A percentile compares a stretch with the other conserved stretches of the same genome.
phyloP scores from a whole-genome alignment of 2,113 vertebrate genomes.

The Herpetotheres cachinnans region DNA sequence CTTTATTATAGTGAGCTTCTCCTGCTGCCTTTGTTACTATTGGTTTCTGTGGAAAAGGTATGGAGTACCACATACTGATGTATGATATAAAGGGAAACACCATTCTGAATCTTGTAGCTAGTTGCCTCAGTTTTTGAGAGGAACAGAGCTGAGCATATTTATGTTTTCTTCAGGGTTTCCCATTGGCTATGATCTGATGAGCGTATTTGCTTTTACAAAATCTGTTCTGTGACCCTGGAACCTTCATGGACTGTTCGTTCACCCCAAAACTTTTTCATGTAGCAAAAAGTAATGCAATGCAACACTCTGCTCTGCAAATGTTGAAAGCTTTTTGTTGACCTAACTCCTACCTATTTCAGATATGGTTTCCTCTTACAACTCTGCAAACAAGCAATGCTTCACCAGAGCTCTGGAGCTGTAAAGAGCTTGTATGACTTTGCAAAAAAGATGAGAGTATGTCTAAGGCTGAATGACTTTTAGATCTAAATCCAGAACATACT shows the following conservation, averaged over 20 bases:
- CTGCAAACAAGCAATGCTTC: background rate
- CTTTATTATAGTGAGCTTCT: background rate
- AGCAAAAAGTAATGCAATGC: background rate
- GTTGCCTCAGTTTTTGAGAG: background rate
- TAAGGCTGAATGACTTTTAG: background rate
- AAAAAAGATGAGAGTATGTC: background rate
- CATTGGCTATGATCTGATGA: background rate
- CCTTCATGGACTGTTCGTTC: background rate
- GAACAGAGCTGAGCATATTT: background rate
- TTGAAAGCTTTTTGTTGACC: background rate
- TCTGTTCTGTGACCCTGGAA: background rate
- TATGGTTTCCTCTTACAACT: background rate
- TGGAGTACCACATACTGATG: background rate
- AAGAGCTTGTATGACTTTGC: background rate
- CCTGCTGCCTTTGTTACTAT: background rate
- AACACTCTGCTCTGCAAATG: background rate
- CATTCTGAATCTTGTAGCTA: background rate
- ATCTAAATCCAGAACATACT: background rate
- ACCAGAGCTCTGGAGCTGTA: background rate
- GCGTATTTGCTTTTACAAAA: background rate
- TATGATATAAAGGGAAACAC: background rate
- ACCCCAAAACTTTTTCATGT: background rate
- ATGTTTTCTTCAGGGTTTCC: background rate
- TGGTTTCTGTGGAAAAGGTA: background rate
- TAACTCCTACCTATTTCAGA: background rate